These are phyloP conservation scores for Tenodera sinensis DNA, from an alignment of 2,888 invertebrate species.

Conservation along the genomic window DNA sequence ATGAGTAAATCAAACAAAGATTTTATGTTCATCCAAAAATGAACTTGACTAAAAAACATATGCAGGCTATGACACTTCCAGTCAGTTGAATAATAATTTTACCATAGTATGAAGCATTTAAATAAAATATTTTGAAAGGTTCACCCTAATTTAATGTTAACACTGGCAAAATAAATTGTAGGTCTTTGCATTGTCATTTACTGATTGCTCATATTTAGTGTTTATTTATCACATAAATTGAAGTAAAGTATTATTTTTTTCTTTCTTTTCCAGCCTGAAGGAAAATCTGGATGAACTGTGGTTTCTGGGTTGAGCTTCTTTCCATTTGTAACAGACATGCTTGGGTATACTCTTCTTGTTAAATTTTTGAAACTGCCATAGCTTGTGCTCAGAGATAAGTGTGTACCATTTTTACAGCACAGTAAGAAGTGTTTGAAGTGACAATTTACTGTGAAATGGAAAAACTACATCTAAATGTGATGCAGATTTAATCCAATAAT, in stretches of 20 bases:
- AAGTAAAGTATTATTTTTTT: not conserved
- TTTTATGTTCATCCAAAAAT: no score
- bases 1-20: no score
- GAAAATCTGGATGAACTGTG: not conserved
- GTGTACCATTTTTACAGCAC: not conserved
- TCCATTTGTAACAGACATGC: not conserved
- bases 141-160: no score
- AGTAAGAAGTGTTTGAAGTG: not conserved
- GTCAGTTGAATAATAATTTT: no score
- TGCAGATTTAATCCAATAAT: not conserved
- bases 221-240: no score
- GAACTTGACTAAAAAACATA: no score
- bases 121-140: no score
- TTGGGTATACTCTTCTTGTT: not conserved
- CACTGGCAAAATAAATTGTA: no score
- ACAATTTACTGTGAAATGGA: not conserved
- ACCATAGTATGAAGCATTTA: no score
- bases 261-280: not conserved
- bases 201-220: no score
- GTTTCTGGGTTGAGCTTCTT: not conserved
- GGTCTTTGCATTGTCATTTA: no score
- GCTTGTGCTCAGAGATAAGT: not conserved
- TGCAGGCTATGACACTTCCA: no score
- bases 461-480: not conserved
- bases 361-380: not conserved